Conservation (phyloP, 2,888 invertebrate species). For the Tachina grossa region DNA sequence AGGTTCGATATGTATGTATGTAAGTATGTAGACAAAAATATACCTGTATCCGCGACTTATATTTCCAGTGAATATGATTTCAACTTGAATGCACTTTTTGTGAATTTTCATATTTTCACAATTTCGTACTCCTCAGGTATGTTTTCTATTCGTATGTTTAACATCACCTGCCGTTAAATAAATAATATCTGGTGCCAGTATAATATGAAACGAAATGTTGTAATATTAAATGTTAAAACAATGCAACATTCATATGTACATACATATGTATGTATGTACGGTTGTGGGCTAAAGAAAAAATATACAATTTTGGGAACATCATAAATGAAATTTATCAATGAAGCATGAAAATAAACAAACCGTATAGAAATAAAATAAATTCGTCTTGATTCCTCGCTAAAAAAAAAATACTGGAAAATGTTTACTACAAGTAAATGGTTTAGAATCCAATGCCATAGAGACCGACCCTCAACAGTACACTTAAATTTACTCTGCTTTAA, state of each 20-base stretch:
- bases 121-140: constrained; percentile 49
- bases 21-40: background rate
- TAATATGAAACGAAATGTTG: constrained; percentile 55
- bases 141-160: constrained; percentile 33
- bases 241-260: background rate
- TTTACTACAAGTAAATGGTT: constrained; percentile 28
- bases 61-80: constrained; percentile 51
- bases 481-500: constrained; percentile 2
- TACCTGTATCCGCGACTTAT: constrained; percentile 46
- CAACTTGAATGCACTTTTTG: constrained; percentile 64
- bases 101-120: constrained; percentile 50
- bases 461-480: constrained; percentile 21
- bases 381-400: constrained; percentile 34
- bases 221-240: constrained; percentile 52
- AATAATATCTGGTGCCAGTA: constrained; percentile 58
- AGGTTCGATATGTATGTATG: background rate
- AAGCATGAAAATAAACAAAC: constrained; percentile 70
- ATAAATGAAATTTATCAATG: constrained; percentile 66
- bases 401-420: constrained; percentile 13
- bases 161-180: constrained; percentile 69
- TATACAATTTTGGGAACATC: constrained; percentile 46
- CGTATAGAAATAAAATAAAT: constrained; percentile 67
- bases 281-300: constrained; percentile 26
- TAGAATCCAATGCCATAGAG: constrained; percentile 41
- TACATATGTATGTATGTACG: background rate